A percentile compares a stretch with the other conserved stretches of the same genome.
Evolutionary conservation across 1,140 invertebrate genomes (phyloP).

Genomic region (Lordiphosa mommai): DNA sequence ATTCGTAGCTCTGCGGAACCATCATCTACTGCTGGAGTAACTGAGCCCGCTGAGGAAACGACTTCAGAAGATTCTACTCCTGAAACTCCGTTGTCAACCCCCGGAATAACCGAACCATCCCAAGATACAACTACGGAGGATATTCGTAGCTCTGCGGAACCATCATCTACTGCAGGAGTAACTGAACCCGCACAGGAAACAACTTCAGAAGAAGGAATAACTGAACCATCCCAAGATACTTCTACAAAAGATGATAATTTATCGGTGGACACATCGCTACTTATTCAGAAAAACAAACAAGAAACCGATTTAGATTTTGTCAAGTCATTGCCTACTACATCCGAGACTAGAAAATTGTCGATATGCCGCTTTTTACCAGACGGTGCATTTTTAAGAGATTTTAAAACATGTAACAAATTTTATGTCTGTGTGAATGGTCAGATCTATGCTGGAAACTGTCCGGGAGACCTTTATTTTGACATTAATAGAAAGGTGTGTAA

Average conservation of each 20-base stretch:
- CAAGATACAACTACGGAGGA: background rate
- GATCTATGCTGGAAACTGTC: constrained; percentile 12
- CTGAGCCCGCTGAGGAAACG: too few species aligned
- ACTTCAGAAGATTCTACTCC: too few species aligned
- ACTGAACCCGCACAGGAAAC: background rate
- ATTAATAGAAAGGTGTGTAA: constrained; percentile 18
- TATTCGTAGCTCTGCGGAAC: background rate
- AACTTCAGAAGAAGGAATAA: background rate
- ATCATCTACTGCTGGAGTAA: too few species aligned
- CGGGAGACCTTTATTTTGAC: constrained; percentile 21
- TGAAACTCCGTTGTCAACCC: too few species aligned
- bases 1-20: too few species aligned
- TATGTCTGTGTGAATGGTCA: constrained; percentile 25
- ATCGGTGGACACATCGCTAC: background rate
- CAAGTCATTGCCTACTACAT: background rate
- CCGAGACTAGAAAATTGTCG: background rate
- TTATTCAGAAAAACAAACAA: too few species aligned
- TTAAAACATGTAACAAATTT: constrained; percentile 18
- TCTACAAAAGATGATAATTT: background rate
- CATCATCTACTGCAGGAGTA: constrained; percentile 1
- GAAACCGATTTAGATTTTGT: background rate
- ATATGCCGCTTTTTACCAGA: constrained; percentile 21
- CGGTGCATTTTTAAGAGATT: constrained; percentile 24
- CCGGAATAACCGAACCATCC: background rate
- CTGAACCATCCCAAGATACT: background rate